phyloP scores from a whole-genome alignment of 2,113 vertebrate species.

The Poeciliopsis occidentalis region DNA sequence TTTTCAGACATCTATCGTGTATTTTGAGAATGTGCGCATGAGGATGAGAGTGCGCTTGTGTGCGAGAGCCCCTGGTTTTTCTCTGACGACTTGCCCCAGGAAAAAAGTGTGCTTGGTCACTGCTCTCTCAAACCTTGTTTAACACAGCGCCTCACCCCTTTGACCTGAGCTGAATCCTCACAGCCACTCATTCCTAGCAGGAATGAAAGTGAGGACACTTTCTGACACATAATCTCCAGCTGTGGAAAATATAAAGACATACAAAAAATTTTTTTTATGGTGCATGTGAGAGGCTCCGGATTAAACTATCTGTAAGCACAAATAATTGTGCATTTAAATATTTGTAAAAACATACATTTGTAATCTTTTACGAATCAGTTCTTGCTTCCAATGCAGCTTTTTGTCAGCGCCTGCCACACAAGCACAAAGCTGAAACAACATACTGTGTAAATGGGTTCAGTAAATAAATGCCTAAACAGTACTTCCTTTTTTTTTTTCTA shows the following conservation, averaged over 20 bases:
- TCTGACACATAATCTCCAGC: constrained; percentile 34
- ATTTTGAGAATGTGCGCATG: constrained; percentile 27
- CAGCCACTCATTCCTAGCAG: constrained; percentile 24
- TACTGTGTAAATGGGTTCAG: no score
- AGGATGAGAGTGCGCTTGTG: constrained; percentile 26
- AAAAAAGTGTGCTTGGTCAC: constrained; percentile 75
- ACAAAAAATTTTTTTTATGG: not conserved
- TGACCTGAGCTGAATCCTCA: constrained; percentile 49
- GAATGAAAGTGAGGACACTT: constrained; percentile 46
- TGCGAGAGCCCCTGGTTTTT: constrained; percentile 43
- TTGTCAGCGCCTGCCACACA: no score
- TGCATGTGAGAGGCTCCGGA: not conserved
- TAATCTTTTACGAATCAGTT: not conserved
- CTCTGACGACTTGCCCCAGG: constrained; percentile 53
- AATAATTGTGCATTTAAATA: not conserved
- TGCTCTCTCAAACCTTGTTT: constrained; percentile 55
- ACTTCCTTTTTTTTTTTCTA: no score
- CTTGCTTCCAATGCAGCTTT: not conserved
- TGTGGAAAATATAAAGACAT: not conserved
- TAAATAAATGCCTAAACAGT: no score
- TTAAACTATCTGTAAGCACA: not conserved
- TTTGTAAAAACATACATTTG: not conserved
- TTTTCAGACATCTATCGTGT: constrained; percentile 57
- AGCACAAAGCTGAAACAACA: no score
- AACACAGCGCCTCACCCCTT: constrained; percentile 49